Percentiles rank a stretch among this genome's conserved stretches.
phyloP scores from a whole-genome alignment of 2,113 vertebrate genomes.

The Prolemur simus region DNA sequence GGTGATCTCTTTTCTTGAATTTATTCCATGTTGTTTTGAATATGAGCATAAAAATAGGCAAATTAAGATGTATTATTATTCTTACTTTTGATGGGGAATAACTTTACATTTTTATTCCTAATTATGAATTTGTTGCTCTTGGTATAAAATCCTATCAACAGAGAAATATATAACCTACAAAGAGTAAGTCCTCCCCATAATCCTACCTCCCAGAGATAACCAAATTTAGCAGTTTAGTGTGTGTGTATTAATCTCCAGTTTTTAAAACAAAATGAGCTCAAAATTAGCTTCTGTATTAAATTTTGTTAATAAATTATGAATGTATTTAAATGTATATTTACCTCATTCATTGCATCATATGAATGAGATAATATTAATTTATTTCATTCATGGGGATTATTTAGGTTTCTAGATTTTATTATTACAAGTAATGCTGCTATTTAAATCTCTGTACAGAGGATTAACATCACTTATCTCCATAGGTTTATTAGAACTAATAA shows the following conservation, averaged over 20 bases:
- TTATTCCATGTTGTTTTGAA: neutral
- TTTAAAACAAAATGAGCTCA: constrained; percentile 6
- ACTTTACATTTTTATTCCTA: neutral
- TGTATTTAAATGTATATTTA: neutral
- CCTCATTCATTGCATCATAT: neutral
- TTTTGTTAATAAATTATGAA: constrained; percentile 31
- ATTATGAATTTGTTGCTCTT: neutral
- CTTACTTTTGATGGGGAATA: neutral
- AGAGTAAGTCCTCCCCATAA: neutral
- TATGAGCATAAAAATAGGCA: neutral
- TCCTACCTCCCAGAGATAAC: neutral
- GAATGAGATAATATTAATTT: neutral
- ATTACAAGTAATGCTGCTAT: neutral
- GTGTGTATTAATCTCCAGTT: neutral
- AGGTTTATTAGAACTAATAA: neutral
- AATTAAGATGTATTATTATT: neutral
- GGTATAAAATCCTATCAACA: neutral
- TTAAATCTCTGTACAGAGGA: neutral
- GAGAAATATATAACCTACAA: neutral
- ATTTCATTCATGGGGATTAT: neutral
- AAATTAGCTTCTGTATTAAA: neutral
- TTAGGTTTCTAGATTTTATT: constrained; percentile 19
- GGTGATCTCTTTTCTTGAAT: neutral
- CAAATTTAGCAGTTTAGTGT: neutral
- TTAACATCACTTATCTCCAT: neutral